Conservation (phyloP, 1,140 invertebrate genomes). For the Ceratoteleas bidentatus region DNA sequence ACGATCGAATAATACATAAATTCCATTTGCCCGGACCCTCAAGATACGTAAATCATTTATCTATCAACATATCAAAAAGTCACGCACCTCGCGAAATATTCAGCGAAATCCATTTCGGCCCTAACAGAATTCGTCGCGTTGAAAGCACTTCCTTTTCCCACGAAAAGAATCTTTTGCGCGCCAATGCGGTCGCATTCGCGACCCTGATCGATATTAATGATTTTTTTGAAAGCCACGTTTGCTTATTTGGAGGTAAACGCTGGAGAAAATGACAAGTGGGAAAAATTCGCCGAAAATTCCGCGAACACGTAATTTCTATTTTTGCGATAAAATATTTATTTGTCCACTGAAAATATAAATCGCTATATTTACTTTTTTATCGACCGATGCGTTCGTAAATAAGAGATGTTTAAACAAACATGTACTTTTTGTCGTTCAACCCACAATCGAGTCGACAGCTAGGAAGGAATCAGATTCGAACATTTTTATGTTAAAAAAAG, state of each 20-base stretch:
- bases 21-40: conserved; percentile 34
- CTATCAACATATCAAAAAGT: conserved; percentile 54
- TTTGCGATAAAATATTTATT: no score
- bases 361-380: no score
- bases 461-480: background rate
- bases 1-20: conserved; percentile 50
- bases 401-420: no score
- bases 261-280: no score
- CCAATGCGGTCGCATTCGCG: conserved; percentile 8
- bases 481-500: conserved; percentile 26
- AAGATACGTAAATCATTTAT: conserved; percentile 39
- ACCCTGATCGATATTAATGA: conserved; percentile 40
- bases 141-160: conserved; percentile 37
- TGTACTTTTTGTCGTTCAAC: background rate
- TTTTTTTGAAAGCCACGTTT: conserved; percentile 19
- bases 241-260: background rate
- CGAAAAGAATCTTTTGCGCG: conserved; percentile 34
- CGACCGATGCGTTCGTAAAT: no score
- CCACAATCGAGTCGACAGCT: background rate
- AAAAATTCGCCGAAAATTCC: no score
- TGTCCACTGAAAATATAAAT: no score
- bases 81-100: conserved; percentile 34
- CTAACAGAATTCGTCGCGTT: conserved; percentile 47
- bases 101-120: conserved; percentile 37
- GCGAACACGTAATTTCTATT: no score